Base-by-base conservation (phyloP, 1,140 invertebrate genomes). In the Chrysomallon squamiferum region DNA sequence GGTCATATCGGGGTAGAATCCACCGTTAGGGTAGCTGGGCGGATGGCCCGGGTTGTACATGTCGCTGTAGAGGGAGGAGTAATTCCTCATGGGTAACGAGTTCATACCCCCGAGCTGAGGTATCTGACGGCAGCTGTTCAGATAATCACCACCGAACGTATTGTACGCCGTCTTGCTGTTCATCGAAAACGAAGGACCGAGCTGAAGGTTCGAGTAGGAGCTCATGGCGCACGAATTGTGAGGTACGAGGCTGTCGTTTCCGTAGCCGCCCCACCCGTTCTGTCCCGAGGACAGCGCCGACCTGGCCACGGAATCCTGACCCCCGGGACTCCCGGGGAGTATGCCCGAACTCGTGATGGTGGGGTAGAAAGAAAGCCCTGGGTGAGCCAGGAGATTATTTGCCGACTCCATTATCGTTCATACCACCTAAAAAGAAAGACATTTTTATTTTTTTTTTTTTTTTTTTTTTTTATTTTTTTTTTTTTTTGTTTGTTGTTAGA, bases 141-240 rank as follows among this genome's bases (percentile, higher is more conserved):
- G 61, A 71, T 80, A 80, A 66, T 81, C 79, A 4, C 75, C 73
- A 11, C 69, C 60, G 15, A 66, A 73, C 13, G 69, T 72, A 54
- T 72, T 71, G 61, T 75, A 77, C 0, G 60, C 64, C 3, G 76
- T 72, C 64, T 83, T 83, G 45, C 73, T 75, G 69, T 80, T 83
- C 76, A 81, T 79, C n/a, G 78, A 71, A 59, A 81, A 81, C 2
- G 76, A 79, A 4, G 81, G 74, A 27, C 78, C 77, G 5, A 83
- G 61, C 45, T 77, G 78, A 20, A 80, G 65, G 65, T 81, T 82
- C 20, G 77, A 74, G 66, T 82, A 82, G 6, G 78, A 79, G n/a
- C 79, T 68, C 77, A 83, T 80, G 35, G 78, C 76, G 45, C 81
- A 83, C 33, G 77, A 79, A 59, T 81, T 81, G 64, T 80, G 78